phyloP scores from a whole-genome alignment of 2,113 vertebrate genomes.

The Ailurus styani region DNA sequence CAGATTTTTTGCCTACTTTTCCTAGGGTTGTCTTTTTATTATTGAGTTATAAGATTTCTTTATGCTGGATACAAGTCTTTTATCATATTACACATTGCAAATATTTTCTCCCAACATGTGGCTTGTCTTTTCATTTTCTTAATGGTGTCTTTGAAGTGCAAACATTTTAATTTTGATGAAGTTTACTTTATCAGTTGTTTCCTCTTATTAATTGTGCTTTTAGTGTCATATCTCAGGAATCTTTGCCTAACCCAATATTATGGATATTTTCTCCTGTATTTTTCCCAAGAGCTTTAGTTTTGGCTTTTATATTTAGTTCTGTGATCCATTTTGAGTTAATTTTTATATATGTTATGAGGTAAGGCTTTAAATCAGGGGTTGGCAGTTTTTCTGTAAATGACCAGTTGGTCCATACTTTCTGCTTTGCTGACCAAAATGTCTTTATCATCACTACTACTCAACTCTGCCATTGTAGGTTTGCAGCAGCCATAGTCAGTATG shows the following conservation, averaged over 20 bases:
- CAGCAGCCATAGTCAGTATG: neutral
- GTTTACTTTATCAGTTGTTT: neutral
- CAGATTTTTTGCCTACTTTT: neutral
- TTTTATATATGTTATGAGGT: neutral
- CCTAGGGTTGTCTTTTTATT: neutral
- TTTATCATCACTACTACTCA: neutral
- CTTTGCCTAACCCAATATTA: neutral
- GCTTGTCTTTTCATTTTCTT: conserved; percentile 6
- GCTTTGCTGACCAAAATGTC: neutral
- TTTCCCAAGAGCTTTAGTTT: neutral
- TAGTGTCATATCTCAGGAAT: neutral
- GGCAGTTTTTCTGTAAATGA: neutral
- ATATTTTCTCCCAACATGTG: neutral
- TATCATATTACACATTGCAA: neutral
- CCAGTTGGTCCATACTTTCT: neutral
- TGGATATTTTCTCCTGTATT: neutral
- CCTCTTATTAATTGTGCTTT: neutral
- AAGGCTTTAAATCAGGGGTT: neutral
- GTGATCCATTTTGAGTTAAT: neutral
- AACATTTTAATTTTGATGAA: neutral
- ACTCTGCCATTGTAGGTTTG: neutral
- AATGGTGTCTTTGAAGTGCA: neutral
- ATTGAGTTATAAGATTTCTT: neutral
- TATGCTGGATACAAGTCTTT: neutral
- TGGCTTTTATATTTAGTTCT: neutral